These are phyloP conservation scores for Prietella phreatophila DNA, from an alignment of 2,113 vertebrate genomes.

Conservation along the genomic window DNA sequence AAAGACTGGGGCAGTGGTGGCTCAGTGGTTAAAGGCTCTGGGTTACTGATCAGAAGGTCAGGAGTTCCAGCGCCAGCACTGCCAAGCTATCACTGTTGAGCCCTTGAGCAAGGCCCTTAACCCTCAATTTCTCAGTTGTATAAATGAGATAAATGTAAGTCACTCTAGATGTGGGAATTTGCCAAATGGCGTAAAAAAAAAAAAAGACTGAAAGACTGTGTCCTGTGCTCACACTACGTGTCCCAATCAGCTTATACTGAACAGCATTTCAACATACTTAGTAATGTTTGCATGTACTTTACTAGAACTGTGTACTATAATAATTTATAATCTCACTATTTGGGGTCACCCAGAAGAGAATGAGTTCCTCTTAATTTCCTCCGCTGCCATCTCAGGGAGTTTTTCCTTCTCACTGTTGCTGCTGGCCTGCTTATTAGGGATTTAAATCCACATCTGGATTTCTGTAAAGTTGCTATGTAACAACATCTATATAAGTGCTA, in stretches of 20 bases:
- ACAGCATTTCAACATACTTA: neutral
- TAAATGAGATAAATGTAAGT: too few relatives aligned
- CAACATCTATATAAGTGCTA: neutral
- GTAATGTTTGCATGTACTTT: neutral
- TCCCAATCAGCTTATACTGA: neutral
- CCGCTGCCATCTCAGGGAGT: neutral
- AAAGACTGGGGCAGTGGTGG: neutral
- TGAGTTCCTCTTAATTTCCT: neutral
- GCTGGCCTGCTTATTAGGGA: neutral
- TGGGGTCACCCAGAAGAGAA: neutral
- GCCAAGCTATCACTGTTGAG: too few relatives aligned
- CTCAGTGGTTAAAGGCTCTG: too few relatives aligned
- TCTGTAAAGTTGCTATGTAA: neutral
- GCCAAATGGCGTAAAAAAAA: too few relatives aligned
- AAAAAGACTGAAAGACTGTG: too few relatives aligned
- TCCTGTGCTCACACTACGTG: neutral
- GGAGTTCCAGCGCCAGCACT: too few relatives aligned
- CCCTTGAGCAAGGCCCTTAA: too few relatives aligned
- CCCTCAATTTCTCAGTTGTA: too few relatives aligned
- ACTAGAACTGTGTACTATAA: neutral
- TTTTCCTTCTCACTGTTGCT: neutral
- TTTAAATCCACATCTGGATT: slow-evolving; percentile 10
- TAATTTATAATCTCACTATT: neutral
- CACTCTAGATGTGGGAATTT: too few relatives aligned
- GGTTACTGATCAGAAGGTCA: too few relatives aligned